Evolutionary conservation across 2,888 invertebrate species (phyloP).

Genomic region (Steinernema scapterisci): DNA sequence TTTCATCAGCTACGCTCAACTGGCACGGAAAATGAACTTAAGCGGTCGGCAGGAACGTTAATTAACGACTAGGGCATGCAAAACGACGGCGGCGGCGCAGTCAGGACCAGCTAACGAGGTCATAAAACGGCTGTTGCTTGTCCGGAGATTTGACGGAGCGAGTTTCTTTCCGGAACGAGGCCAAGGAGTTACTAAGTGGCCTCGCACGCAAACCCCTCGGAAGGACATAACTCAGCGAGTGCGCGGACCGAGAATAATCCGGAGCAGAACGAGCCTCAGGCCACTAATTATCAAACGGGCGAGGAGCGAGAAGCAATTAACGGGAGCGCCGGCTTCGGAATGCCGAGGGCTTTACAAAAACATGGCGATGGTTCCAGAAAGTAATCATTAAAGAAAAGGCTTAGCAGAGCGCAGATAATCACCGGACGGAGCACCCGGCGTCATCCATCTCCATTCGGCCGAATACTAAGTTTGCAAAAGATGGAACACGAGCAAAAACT

Average conservation of each 20-base stretch:
- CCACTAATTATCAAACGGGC: conserved; percentile 13
- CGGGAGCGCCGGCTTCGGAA: background rate
- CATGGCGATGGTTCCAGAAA: background rate
- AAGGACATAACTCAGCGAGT: conserved; percentile 4
- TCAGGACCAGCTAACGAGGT: background rate
- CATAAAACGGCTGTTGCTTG: conserved; percentile 22
- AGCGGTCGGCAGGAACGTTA: background rate
- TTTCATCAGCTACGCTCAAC: background rate
- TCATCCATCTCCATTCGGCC: background rate
- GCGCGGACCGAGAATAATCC: background rate
- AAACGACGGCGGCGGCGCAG: background rate
- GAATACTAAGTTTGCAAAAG: too few relatives aligned
- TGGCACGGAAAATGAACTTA: conserved; percentile 6
- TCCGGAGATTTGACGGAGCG: background rate
- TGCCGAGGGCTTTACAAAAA: background rate
- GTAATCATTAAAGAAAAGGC: conserved; percentile 18
- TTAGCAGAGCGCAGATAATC: conserved; percentile 5
- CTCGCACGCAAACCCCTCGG: conserved; percentile 11
- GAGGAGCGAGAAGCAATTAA: conserved; percentile 27
- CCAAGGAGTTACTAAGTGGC: conserved; percentile 10
- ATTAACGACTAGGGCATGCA: background rate
- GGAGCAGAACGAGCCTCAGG: conserved; percentile 21
- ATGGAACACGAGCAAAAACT: too few relatives aligned
- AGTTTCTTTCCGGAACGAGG: background rate
- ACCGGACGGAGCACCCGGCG: background rate